Evolutionary conservation across 1,140 invertebrate species (phyloP).

Genomic region (Anadara kagoshimensis): DNA sequence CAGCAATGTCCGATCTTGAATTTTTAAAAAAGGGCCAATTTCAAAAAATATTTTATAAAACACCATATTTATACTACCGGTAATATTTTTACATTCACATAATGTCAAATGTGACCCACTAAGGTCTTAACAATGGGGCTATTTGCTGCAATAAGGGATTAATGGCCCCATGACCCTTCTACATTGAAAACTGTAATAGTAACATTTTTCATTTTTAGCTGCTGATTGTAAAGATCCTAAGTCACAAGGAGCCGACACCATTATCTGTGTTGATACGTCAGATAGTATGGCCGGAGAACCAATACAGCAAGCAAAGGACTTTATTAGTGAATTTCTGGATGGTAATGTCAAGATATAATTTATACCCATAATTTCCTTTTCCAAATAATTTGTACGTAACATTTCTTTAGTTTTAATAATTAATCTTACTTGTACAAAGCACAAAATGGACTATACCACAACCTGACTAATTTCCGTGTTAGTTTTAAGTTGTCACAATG

Average conservation of each 20-base stretch:
- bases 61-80: too few relatives aligned
- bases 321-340: conserved; percentile 35
- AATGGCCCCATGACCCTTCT: too few relatives aligned
- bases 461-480: neutral
- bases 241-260: conserved; percentile 37
- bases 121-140: too few relatives aligned
- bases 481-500: neutral
- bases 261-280: conserved; percentile 39
- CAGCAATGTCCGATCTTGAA: too few relatives aligned
- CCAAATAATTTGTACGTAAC: too few relatives aligned
- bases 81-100: too few relatives aligned
- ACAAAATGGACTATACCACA: neutral
- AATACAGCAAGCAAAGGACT: conserved; percentile 14
- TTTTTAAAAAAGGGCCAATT: too few relatives aligned
- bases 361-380: neutral
- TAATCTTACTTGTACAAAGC: neutral
- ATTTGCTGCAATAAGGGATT: too few relatives aligned
- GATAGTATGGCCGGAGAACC: conserved; percentile 25
- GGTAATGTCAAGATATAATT: neutral
- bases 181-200: too few relatives aligned
- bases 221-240: conserved; percentile 38
- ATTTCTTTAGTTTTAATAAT: neutral
- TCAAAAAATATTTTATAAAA: too few relatives aligned
- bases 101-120: too few relatives aligned
- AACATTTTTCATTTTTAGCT: too few relatives aligned